Evolutionary conservation across 2,888 invertebrate genomes (phyloP), one percentile per base, ranked within the genome.

Genomic region (Drosophila helvetica): DNA sequence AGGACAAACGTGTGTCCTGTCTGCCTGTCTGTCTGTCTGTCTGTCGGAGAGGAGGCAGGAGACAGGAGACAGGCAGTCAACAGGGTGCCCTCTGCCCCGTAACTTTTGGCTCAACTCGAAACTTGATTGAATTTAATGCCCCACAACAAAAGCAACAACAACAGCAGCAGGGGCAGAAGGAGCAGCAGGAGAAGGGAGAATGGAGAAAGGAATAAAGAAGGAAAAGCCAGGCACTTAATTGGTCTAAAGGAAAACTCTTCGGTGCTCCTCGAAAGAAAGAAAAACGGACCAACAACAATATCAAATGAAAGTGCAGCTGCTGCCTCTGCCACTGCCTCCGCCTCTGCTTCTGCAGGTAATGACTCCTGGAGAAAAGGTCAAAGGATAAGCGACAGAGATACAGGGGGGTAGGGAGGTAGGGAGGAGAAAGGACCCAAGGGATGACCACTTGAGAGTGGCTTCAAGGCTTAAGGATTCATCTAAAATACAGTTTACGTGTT

Each of bases 61-160:
- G 27, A 7, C 27, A 27, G 27, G 9, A 27, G 30, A 9, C 30
- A 30, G 30, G 10, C 33, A 33, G 33, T 4, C 17, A 22, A 9
- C n/a, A 58, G 33, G 30, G 12, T 10, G 10, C n/a, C n/a, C 6
- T 38, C 33, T 12, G 12, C 38, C 2, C 7, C n/a, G 5, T 15
- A 85, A 85, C 89, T 89, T 86, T 82, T 85, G 87, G 79, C 79
- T 82, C 86, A 81, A 86, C 79, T 79, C 60, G 74, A 66, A 86
- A 89, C 86, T 88, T 85, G 85, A 85, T 85, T 85, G 85, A 85
- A 85, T 85, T 89, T 85, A 87, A 85, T 85, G 89, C 76, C 79
- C 82, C 75, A 63, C 76, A 74, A 80, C 77, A 79, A 79, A 78
- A 50, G 73, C 68, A 66, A 52, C 77, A 79, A 75, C 86, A 75